Evolutionary conservation across 2,888 invertebrate species (phyloP), one percentile per base, ranked within the genome.

Genomic region (Oithona nana): DNA sequence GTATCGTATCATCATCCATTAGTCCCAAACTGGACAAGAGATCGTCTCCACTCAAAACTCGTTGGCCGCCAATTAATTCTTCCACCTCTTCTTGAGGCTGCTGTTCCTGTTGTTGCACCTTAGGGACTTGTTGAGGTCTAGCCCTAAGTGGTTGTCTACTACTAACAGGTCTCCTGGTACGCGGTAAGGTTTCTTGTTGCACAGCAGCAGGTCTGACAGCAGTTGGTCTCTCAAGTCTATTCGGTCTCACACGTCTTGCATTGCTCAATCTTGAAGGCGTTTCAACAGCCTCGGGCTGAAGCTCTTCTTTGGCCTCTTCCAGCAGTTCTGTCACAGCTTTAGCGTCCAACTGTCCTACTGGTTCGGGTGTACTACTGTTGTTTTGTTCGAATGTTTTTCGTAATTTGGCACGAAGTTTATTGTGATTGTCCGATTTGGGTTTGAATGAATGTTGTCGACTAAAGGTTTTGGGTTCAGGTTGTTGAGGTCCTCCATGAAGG

Each of bases 351-450:
- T 39, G 8, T 16, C 39, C 39, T n/a, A n/a, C n/a, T n/a, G n/a
- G n/a, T n/a, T n/a, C n/a, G n/a, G n/a, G n/a, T n/a, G n/a, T n/a
- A 39, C 16, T 16, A 39, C 39, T 39, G 6, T 6, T 39, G 8
- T 39, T 6, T 24, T 61, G 54, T 13, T 29, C 50, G n/a, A 54
- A 50, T 61, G 28, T 29, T 24, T 55, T 20, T 3, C 28, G 26
- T 4, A 61, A 20, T 22, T 54, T 61, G 26, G 54, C 61, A 20
- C 61, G 24, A 31, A 61, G 52, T 29, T 61, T 61, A 28, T 61
- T 54, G 13, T 50, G 28, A 20, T 28, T 20, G 24, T 24, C 29
- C 3, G 54, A 61, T 54, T 61, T 61, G 1, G 61, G 61, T 28
- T 54, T 61, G 31, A 61, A 61, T 13, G 50, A 28, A 8, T 30